Evolutionary conservation across 35 echinoderm and acorn worm genomes (phyloP).

Genomic region (Apostichopus japonicus): DNA sequence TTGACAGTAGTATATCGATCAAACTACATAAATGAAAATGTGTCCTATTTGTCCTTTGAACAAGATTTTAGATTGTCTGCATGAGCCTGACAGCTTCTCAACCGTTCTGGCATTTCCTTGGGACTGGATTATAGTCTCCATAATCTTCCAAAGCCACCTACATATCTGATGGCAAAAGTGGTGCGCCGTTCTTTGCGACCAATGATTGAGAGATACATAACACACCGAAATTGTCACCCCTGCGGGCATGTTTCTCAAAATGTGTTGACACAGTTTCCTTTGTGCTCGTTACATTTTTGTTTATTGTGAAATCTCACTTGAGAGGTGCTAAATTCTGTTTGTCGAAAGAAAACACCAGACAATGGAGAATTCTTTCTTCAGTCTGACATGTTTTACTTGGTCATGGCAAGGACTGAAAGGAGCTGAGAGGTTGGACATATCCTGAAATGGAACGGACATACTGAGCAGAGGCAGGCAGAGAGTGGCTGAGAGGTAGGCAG

Average conservation of each 20-base stretch:
- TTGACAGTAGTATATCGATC: too few species aligned
- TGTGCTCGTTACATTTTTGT: background rate
- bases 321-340: background rate
- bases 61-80: too few species aligned
- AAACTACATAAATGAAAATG: too few species aligned
- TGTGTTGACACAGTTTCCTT: conserved; percentile 13
- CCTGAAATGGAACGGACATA: too few species aligned
- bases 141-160: background rate
- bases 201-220: background rate
- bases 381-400: too few species aligned
- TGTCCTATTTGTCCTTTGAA: too few species aligned
- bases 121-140: background rate
- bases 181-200: background rate
- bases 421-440: too few species aligned
- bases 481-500: too few species aligned
- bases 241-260: conserved; percentile 9
- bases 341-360: background rate
- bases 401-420: too few species aligned
- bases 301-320: background rate
- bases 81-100: background rate
- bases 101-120: background rate
- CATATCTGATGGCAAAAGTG: background rate
- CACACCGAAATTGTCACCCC: background rate
- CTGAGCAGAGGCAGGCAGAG: too few species aligned
- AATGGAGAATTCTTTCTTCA: too few species aligned